Evolutionary conservation across 2,888 invertebrate genomes (phyloP).

Genomic region (Anticlea derivata): DNA sequence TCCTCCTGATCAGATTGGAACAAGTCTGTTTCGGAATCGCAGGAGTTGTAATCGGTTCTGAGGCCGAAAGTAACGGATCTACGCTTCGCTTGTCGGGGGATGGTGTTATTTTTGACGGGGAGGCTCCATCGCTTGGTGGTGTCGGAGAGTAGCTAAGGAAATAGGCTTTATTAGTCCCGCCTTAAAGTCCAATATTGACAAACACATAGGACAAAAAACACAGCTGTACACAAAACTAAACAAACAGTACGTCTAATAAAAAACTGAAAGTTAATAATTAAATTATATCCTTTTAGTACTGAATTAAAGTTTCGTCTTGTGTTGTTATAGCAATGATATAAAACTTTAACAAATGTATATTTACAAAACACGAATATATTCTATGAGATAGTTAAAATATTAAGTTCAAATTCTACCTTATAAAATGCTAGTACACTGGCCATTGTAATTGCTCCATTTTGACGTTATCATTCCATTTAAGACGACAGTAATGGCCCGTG

Average conservation of each 20-base stretch:
- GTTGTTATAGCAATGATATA: not conserved
- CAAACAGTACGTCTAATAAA: too few species aligned
- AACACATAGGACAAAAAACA: slow-evolving; percentile 35
- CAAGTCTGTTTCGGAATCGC: slow-evolving; percentile 89
- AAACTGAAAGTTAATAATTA: too few species aligned
- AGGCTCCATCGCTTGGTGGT: slow-evolving; percentile 77
- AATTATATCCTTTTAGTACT: too few species aligned
- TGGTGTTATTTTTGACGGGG: slow-evolving; percentile 63
- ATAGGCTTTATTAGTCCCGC: slow-evolving; percentile 44
- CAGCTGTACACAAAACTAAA: slow-evolving; percentile 27
- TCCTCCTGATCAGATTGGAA: slow-evolving; percentile 92
- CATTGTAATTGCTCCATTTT: too few species aligned
- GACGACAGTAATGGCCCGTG: too few species aligned
- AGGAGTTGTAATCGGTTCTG: slow-evolving; percentile 63
- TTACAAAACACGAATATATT: slow-evolving; percentile 6
- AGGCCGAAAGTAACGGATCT: slow-evolving; percentile 53
- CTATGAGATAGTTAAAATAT: too few species aligned
- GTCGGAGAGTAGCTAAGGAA: slow-evolving; percentile 72
- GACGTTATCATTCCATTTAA: too few species aligned
- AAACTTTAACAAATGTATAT: slow-evolving; percentile 10
- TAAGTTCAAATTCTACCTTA: too few species aligned
- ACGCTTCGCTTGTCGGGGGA: slow-evolving; percentile 57
- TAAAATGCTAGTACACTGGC: too few species aligned
- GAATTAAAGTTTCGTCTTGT: slow-evolving; percentile 16
- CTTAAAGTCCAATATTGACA: slow-evolving; percentile 66